A percentile compares a stretch with the other conserved stretches of the same genome.
phyloP scores from a whole-genome alignment of 2,797 vertebrate genomes.

The Delichon dasypus region DNA sequence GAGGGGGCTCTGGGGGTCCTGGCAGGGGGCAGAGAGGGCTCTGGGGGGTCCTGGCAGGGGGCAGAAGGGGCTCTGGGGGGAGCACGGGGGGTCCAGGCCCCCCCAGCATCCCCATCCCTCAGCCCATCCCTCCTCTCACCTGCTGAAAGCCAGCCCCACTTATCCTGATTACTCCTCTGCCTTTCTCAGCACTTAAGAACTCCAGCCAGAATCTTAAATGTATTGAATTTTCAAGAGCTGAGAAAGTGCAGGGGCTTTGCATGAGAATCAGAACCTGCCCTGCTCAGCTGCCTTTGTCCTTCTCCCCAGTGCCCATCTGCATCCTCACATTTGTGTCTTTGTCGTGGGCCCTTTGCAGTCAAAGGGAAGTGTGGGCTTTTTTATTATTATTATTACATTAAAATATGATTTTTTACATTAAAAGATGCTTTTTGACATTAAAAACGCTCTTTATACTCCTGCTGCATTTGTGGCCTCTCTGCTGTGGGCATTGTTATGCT shows the following conservation, averaged over 20 bases:
- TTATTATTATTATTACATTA: neutral
- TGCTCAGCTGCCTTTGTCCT: conserved; percentile 14
- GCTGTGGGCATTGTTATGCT: neutral
- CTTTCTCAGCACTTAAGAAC: neutral
- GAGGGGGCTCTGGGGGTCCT: neutral
- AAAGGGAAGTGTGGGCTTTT: neutral
- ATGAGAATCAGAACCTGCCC: neutral
- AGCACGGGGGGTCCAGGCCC: neutral
- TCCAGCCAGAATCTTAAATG: neutral
- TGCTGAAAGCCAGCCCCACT: neutral
- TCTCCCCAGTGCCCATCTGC: neutral
- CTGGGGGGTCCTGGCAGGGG: no score
- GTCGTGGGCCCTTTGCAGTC: neutral
- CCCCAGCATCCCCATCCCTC: neutral
- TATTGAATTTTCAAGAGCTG: neutral
- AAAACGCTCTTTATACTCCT: neutral
- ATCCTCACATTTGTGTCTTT: neutral
- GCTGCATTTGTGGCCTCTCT: neutral
- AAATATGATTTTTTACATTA: neutral
- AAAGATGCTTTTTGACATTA: neutral
- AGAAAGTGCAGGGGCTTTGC: conserved; percentile 5
- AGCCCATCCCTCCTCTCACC: neutral
- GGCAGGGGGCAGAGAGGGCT: neutral
- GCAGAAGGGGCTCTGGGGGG: neutral
- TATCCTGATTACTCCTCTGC: neutral